Conservation (phyloP, 2,113 vertebrate species). For the Bombycilla garrulus region DNA sequence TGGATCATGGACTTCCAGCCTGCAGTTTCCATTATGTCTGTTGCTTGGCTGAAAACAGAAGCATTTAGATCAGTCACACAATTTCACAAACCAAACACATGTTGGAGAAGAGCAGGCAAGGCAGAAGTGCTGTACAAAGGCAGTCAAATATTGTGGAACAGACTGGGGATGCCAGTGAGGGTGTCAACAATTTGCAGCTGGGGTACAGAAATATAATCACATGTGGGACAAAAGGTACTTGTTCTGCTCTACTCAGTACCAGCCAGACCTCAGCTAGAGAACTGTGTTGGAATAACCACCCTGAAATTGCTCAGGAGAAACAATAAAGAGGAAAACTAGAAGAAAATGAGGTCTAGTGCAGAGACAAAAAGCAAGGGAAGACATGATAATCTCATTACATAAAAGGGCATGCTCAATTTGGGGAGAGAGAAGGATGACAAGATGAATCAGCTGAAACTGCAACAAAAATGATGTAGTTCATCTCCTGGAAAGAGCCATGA, state of each 20-base stretch:
- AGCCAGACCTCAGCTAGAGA: neutral
- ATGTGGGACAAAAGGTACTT: neutral
- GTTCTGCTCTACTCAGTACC: neutral
- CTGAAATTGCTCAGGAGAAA: neutral
- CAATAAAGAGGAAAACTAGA: neutral
- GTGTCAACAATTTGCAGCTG: neutral
- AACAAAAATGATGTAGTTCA: neutral
- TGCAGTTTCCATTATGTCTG: slow-evolving; percentile 97
- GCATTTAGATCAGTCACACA: slow-evolving; percentile 41
- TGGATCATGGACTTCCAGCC: slow-evolving; percentile 99
- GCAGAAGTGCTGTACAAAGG: neutral
- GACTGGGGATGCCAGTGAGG: neutral
- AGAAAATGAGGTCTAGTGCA: neutral
- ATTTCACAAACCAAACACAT: neutral
- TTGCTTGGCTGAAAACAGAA: slow-evolving; percentile 89
- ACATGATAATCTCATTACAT: neutral
- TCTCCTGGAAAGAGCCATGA: neutral
- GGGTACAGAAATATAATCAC: neutral
- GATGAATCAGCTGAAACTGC: neutral
- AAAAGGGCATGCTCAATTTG: neutral
- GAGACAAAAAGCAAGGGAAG: neutral
- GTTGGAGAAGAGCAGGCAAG: neutral
- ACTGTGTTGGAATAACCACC: neutral
- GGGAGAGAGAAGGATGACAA: neutral
- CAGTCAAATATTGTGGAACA: neutral